Conservation (phyloP, 1,140 invertebrate species). For the Lucilia sericata region DNA sequence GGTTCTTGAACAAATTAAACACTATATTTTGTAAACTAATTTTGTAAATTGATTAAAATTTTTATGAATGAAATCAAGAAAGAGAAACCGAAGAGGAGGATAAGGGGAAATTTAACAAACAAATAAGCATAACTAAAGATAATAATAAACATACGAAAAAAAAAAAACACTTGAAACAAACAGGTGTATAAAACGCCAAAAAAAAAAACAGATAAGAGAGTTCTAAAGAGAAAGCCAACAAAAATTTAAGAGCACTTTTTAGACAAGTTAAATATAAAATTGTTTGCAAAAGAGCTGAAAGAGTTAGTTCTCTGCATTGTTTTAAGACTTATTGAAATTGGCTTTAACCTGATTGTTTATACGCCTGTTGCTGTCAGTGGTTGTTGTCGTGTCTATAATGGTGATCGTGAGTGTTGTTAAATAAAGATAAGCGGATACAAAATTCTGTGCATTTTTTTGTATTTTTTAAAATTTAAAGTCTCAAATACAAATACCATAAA, state of each 20-base stretch:
- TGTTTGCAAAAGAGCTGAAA: not conserved
- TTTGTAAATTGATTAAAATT: not conserved
- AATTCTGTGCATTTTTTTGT: not conserved
- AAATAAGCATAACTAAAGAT: not conserved
- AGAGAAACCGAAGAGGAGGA: not conserved
- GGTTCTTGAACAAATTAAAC: too few species aligned
- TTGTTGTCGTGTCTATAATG: slow-evolving; percentile 26
- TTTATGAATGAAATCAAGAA: not conserved
- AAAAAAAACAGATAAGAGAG: not conserved
- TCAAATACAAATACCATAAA: slow-evolving; percentile 2
- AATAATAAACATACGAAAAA: too few species aligned
- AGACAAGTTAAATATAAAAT: not conserved
- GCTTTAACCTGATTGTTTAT: slow-evolving; percentile 16
- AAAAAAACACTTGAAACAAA: not conserved
- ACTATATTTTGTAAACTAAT: too few species aligned
- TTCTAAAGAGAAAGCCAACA: not conserved
- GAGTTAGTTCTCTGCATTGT: not conserved
- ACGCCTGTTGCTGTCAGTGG: slow-evolving; percentile 4
- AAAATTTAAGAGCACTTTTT: not conserved
- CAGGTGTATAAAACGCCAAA: not conserved
- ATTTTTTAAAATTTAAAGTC: not conserved
- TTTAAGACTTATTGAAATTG: not conserved
- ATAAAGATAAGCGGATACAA: slow-evolving; percentile 14
- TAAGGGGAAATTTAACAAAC: not conserved
- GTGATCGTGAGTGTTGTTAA: not conserved